Percentiles rank a stretch among this genome's conserved stretches.
Evolutionary conservation across 2,113 vertebrate genomes (phyloP).

Genomic region (Alectura lathami): DNA sequence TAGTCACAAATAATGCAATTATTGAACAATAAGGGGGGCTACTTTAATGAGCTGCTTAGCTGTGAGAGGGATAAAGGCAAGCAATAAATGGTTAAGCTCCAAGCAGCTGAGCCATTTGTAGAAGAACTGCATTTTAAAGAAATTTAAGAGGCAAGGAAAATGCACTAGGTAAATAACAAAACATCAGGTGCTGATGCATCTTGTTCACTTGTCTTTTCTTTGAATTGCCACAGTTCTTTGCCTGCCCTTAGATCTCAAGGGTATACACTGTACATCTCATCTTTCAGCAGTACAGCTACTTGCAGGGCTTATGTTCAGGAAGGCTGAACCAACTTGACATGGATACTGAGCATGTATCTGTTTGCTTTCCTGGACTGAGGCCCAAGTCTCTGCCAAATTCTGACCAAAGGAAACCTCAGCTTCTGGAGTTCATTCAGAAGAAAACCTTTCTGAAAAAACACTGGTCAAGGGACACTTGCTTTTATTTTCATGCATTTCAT

Average conservation of each 20-base stretch:
- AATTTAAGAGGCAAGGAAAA: constrained; percentile 24
- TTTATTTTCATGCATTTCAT: background rate
- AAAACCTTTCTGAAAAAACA: background rate
- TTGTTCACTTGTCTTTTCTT: background rate
- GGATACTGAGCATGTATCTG: background rate
- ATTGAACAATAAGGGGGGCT: background rate
- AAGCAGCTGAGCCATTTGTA: constrained; percentile 18
- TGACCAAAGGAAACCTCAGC: background rate
- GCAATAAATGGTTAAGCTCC: background rate
- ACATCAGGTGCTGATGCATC: background rate
- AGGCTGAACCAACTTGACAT: background rate
- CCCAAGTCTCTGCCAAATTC: background rate
- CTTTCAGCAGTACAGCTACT: background rate
- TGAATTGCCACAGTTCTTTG: background rate
- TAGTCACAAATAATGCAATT: background rate
- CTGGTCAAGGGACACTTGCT: background rate
- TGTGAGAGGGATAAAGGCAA: background rate
- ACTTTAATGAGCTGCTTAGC: constrained; percentile 23
- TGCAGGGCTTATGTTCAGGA: background rate
- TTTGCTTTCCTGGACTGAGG: background rate
- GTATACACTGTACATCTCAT: background rate
- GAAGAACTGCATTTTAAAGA: background rate
- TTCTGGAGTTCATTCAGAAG: background rate
- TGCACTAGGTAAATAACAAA: constrained; percentile 18
- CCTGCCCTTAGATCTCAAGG: background rate